These are phyloP conservation scores for Eurytoma californica DNA, from an alignment of 2,888 invertebrate genomes.

Conservation along the genomic window DNA sequence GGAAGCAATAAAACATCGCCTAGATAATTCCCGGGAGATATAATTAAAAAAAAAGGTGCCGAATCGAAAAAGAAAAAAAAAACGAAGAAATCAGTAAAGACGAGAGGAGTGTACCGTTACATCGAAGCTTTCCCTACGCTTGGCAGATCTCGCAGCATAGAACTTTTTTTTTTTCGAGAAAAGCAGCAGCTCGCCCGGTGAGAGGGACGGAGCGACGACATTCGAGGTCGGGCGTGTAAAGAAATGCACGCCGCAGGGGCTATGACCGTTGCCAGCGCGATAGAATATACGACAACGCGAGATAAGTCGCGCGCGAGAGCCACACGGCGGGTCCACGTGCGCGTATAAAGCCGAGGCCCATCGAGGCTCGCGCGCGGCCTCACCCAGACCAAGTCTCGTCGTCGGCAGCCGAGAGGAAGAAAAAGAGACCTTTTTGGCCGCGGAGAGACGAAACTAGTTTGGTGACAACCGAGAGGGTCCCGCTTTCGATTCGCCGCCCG, in stretches of 20 bases:
- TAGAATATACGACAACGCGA: slow-evolving; percentile 60
- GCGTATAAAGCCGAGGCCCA: slow-evolving; percentile 34
- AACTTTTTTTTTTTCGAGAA: slow-evolving; percentile 29
- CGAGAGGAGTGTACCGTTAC: slow-evolving; percentile 30
- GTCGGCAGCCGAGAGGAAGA: slow-evolving; percentile 15
- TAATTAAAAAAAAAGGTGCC: slow-evolving; percentile 31
- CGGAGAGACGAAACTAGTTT: slow-evolving; percentile 69
- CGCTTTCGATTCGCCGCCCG: slow-evolving; percentile 47
- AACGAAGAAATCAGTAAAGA: slow-evolving; percentile 2
- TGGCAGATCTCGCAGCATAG: slow-evolving; percentile 9
- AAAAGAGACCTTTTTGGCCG: slow-evolving; percentile 47
- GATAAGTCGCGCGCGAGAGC: slow-evolving; percentile 36
- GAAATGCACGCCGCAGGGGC: slow-evolving; percentile 53
- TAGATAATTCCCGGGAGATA: slow-evolving; percentile 24
- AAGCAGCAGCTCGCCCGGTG: background rate
- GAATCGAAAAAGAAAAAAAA: slow-evolving; percentile 3
- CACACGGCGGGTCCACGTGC: slow-evolving; percentile 38
- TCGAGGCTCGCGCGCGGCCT: slow-evolving; percentile 18
- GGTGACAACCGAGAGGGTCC: slow-evolving; percentile 70
- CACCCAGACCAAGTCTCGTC: slow-evolving; percentile 2
- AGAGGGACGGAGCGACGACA: slow-evolving; percentile 3
- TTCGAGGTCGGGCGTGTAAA: slow-evolving; percentile 58
- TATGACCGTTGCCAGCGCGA: slow-evolving; percentile 63
- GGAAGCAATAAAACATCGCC: slow-evolving; percentile 40
- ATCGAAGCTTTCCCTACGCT: slow-evolving; percentile 7